Conservation (phyloP, 2,888 invertebrate genomes). For the Apamea crenata region DNA sequence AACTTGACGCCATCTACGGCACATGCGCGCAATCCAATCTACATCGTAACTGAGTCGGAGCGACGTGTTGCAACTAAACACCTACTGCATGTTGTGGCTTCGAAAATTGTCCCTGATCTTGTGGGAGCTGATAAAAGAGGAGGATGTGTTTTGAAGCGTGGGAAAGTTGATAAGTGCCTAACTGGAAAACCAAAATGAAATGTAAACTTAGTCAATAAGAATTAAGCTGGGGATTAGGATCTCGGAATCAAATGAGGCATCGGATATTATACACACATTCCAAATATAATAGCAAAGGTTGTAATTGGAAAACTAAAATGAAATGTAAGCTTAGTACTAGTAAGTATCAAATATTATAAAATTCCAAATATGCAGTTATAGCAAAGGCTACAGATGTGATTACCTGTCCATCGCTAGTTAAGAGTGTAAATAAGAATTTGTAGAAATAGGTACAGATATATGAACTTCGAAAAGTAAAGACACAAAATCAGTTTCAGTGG, state of each 20-base stretch:
- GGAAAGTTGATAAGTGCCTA: not conserved
- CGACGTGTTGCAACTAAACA: constrained; percentile 62
- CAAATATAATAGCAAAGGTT: no score
- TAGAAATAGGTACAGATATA: not conserved
- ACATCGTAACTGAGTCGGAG: constrained; percentile 59
- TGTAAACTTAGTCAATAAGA: not conserved
- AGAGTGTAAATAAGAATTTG: not conserved
- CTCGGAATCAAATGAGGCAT: no score
- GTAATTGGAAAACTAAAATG: no score
- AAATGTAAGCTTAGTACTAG: no score
- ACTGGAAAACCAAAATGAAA: not conserved
- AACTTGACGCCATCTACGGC: constrained; percentile 78
- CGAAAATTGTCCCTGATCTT: constrained; percentile 57
- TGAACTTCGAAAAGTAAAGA: not conserved
- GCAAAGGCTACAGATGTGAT: not conserved
- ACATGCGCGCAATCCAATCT: constrained; percentile 69
- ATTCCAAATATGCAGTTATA: no score
- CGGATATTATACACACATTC: not conserved
- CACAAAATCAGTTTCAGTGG: no score
- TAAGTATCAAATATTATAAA: no score
- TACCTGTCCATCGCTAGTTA: not conserved
- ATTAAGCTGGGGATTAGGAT: no score
- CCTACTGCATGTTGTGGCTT: constrained; percentile 43
- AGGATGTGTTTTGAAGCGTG: not conserved
- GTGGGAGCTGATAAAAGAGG: constrained; percentile 5